Base-by-base conservation (phyloP, 2,888 invertebrate species). In the Phorcus lineatus region DNA sequence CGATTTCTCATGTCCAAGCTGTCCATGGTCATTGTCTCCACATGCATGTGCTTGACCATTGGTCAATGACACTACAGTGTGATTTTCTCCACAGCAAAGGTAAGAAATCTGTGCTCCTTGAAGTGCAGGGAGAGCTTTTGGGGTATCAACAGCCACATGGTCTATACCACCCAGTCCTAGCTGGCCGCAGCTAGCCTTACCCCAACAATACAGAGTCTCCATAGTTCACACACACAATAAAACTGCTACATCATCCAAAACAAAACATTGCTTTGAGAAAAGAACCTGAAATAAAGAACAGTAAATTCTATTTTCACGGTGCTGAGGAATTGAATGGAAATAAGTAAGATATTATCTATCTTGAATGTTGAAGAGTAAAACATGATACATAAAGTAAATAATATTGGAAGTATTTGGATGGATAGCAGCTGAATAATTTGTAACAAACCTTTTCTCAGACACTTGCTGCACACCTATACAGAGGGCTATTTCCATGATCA, bases 11-110 rank as follows among this genome's bases (percentile, higher is more conserved):
- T 96, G 96, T 6, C 98, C 99, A 78, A 99, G 94, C 92, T 99
- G 99, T 0, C 97, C 97, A 89, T 95, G 95, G 90, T 98, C 97
- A 94, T 99, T 99, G 91, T 95, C 96, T 0, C 99, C 99, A 94
- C 98, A 98, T 1, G 97, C 96, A 93, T 95, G 98, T 7, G 98
- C 94, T 88, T 96, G 95, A 13, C 98, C 98, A 91, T 95, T 95
- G 81, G 94, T 94, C 0, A 96, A 96, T 0, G 97, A 94, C 84
- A 97, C 95, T 17, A 98, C 92, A 0, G 97, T 96, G 92, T 98
- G 97, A 86, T 95, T 95, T 88, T 96, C 95, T 28, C 98, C 98
- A 88, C 97, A 96, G 6, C 96, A 95, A 85, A 95, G 87, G 62
- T 91, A 85, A 3, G 53, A 74, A 22, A 92, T 85, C n/a, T 86